phyloP scores from a whole-genome alignment of 2,113 vertebrate species.

The Rhinolophus sinicus region DNA sequence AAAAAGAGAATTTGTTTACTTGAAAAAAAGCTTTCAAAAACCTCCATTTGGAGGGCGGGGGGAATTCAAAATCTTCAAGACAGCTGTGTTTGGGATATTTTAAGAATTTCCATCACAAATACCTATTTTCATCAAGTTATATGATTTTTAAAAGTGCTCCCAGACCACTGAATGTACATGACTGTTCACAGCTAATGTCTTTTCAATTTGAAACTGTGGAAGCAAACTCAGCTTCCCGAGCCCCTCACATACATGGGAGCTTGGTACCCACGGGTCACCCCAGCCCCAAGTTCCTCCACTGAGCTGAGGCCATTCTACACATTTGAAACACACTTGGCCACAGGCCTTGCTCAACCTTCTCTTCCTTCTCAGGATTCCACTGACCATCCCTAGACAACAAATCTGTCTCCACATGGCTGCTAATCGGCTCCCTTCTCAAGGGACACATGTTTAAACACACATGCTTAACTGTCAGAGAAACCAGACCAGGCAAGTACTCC shows the following conservation, averaged over 20 bases:
- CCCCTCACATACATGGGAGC: background rate
- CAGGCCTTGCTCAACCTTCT: background rate
- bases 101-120: conserved; percentile 12
- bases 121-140: background rate
- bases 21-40: conserved; percentile 13
- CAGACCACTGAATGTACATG: conserved; percentile 1
- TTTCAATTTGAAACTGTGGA: background rate
- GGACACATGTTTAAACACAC: background rate
- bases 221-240: background rate
- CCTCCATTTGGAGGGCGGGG: background rate
- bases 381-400: background rate
- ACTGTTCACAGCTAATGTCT: background rate
- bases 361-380: background rate
- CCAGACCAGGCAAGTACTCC: background rate
- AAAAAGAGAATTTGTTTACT: conserved; percentile 38
- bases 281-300: background rate
- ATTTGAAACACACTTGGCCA: background rate
- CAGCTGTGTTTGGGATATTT: conserved; percentile 37
- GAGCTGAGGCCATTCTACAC: background rate
- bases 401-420: background rate
- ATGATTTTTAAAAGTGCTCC: conserved; percentile 56
- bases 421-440: background rate
- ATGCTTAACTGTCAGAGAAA: background rate
- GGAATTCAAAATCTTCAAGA: background rate
- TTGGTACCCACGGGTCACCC: background rate